A percentile compares a stretch with the other conserved stretches of the same genome.
Evolutionary conservation across 2,113 vertebrate genomes (phyloP).

Genomic region (Aptenodytes patagonicus): DNA sequence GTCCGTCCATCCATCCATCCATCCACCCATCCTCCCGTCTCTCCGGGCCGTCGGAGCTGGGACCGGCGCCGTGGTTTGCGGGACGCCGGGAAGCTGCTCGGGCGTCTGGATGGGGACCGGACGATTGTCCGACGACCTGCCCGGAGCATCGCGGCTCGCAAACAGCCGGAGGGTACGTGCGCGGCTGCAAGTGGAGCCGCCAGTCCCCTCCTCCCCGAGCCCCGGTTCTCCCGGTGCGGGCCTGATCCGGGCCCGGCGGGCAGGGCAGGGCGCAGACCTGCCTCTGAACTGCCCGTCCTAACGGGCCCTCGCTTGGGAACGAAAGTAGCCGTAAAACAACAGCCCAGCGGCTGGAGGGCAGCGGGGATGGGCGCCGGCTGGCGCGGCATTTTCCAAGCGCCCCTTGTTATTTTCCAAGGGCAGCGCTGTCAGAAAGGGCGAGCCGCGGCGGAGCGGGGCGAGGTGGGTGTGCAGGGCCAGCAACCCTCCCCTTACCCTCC

Average conservation of each 20-base stretch:
- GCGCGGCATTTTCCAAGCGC: background rate
- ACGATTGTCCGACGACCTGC: background rate
- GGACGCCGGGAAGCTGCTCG: background rate
- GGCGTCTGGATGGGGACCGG: background rate
- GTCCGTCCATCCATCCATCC: background rate
- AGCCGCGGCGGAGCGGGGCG: background rate
- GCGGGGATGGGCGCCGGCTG: background rate
- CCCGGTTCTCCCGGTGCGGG: background rate
- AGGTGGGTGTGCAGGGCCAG: background rate
- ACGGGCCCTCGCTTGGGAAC: background rate
- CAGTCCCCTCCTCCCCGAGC: background rate
- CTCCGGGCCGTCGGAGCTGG: background rate
- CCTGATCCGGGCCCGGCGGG: background rate
- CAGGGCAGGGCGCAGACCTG: background rate
- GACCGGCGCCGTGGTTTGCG: background rate
- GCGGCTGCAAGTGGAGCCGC: background rate
- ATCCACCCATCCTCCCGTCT: fast-evolving
- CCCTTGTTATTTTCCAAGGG: background rate
- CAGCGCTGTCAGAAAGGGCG: background rate
- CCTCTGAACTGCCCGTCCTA: background rate
- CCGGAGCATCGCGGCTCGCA: background rate
- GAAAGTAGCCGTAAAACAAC: too few species aligned
- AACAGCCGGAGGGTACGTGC: background rate
- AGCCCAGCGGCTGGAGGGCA: background rate
- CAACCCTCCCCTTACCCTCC: fast-evolving